A percentile compares a stretch with the other conserved stretches of the same genome.
phyloP scores from a whole-genome alignment of 2,888 invertebrate genomes.

The Leptura quadrifasciata region DNA sequence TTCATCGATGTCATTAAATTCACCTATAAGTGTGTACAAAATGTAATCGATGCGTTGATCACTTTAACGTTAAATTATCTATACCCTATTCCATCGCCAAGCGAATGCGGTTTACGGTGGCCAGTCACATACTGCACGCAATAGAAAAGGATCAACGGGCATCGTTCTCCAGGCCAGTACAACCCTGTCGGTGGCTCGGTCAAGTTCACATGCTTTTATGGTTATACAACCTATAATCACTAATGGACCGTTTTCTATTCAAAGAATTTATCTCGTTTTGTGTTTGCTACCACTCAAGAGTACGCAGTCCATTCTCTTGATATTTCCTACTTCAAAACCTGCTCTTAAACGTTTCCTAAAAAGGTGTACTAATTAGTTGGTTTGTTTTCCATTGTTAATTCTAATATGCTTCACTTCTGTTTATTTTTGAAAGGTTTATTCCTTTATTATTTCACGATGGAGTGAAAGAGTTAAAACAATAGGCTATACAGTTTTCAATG shows the following conservation, averaged over 20 bases:
- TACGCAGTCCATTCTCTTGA: constrained; percentile 25
- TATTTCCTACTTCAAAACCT: constrained; percentile 34
- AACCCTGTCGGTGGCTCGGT: constrained; percentile 15
- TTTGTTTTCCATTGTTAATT: constrained; percentile 33
- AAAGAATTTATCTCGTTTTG: constrained; percentile 34
- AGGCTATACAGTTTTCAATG: constrained; percentile 15
- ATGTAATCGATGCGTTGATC: no score
- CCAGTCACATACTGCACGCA: neutral
- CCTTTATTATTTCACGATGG: neutral
- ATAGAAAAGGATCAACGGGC: neutral
- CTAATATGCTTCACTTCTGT: constrained; percentile 16
- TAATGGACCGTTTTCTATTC: constrained; percentile 43
- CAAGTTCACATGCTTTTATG: constrained; percentile 41
- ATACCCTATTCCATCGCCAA: no score
- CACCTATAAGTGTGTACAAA: no score
- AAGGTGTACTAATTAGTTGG: constrained; percentile 39
- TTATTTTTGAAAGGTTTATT: constrained; percentile 29
- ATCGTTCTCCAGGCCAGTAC: neutral
- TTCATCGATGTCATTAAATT: no score
- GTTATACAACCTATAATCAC: constrained; percentile 37
- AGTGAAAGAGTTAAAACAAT: constrained; percentile 13
- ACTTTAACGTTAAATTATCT: no score
- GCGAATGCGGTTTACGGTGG: no score
- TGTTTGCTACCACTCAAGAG: constrained; percentile 36
- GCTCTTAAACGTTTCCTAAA: constrained; percentile 31